Percentiles rank a stretch among this genome's conserved stretches.
Conservation (phyloP, 2,888 invertebrate genomes). For the Pogonocherus hispidulus region DNA sequence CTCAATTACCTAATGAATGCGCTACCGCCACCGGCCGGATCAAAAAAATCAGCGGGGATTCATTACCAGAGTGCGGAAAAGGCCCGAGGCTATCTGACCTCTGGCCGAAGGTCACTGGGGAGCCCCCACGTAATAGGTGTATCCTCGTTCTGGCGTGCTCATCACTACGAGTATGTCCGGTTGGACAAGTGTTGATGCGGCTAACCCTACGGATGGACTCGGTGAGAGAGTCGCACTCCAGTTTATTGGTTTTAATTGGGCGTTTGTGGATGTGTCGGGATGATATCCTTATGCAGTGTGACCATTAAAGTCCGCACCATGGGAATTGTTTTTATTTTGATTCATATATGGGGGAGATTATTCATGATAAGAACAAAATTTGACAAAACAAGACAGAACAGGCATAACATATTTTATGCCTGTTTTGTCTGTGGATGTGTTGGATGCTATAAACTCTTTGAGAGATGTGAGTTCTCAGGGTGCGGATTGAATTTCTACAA, state of each 20-base stretch:
- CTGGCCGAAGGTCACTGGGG: constrained; percentile 58
- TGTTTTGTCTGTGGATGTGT: no score
- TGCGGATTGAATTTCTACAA: no score
- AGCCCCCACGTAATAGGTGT: constrained; percentile 59
- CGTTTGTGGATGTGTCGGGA: background rate
- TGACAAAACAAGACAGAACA: no score
- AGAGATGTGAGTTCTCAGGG: no score
- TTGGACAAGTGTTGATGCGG: constrained; percentile 12
- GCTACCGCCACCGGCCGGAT: background rate
- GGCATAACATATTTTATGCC: no score
- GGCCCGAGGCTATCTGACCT: constrained; percentile 56
- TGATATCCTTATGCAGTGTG: no score
- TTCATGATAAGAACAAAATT: no score
- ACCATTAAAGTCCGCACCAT: no score
- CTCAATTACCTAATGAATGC: constrained; percentile 15
- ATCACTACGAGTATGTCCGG: no score
- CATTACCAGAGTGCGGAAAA: constrained; percentile 22
- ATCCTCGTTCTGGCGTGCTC: constrained; percentile 61
- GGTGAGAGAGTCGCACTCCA: constrained; percentile 21
- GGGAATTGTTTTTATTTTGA: no score
- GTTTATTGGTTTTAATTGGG: constrained; percentile 24
- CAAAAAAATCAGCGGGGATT: constrained; percentile 25
- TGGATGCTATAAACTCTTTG: no score
- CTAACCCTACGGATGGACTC: constrained; percentile 8
- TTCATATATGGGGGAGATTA: no score